Evolutionary conservation across 1,140 invertebrate genomes (phyloP).

Genomic region (Lucilia cuprina): DNA sequence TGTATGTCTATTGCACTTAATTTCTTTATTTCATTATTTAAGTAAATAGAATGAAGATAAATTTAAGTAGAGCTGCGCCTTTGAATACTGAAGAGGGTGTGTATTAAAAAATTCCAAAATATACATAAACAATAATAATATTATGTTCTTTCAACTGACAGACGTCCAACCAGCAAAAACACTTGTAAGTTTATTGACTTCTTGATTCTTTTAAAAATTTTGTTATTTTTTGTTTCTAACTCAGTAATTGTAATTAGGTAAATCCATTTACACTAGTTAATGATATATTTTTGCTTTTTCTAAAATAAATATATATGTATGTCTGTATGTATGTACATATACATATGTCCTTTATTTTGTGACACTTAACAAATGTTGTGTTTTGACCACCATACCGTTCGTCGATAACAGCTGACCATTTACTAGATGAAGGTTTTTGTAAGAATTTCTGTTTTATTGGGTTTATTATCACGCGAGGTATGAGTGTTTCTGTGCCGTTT

Average conservation of each 20-base stretch:
- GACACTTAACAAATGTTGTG: background rate
- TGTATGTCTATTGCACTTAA: no score
- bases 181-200: conserved; percentile 30
- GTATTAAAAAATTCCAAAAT: background rate
- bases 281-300: no score
- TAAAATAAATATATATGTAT: no score
- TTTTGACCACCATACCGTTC: background rate
- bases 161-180: background rate
- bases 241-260: no score
- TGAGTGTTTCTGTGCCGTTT: conserved; percentile 10
- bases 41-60: background rate
- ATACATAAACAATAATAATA: no score
- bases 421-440: background rate
- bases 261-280: no score
- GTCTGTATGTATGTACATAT: no score
- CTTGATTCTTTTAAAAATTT: background rate
- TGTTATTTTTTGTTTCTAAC: no score
- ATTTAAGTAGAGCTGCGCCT: conserved; percentile 4
- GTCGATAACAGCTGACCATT: conserved; percentile 17
- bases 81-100: conserved; percentile 5
- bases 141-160: no score
- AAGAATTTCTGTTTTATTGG: background rate
- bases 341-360: background rate
- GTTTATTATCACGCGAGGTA: background rate
- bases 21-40: background rate